phyloP scores from a whole-genome alignment of 2,113 vertebrate genomes.

The Labeo catla region DNA sequence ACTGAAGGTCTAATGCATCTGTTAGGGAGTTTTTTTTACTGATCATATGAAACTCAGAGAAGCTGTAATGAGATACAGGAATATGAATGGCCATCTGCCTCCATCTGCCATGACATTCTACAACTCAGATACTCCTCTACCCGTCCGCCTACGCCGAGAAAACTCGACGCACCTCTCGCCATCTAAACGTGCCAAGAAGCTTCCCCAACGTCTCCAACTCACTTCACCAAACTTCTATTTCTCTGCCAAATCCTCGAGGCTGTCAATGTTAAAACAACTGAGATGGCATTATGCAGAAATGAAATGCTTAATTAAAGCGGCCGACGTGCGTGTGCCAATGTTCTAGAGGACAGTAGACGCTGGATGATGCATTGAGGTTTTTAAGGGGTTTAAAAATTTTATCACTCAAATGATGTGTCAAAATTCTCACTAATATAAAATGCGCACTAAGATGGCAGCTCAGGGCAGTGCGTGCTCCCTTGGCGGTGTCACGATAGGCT shows the following conservation, averaged over 20 bases:
- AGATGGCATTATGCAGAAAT: conserved; percentile 26
- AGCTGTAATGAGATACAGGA: conserved; percentile 60
- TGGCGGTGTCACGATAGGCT: neutral
- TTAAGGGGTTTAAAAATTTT: neutral
- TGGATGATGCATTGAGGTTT: conserved; percentile 12
- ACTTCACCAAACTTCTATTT: conserved; percentile 18
- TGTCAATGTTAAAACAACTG: neutral
- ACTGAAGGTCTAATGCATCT: conserved; percentile 59
- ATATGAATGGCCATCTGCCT: conserved; percentile 65
- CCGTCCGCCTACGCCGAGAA: conserved; percentile 33
- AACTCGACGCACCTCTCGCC: conserved; percentile 32
- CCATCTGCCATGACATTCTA: conserved; percentile 51
- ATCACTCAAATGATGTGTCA: conserved; percentile 21
- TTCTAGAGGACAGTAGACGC: neutral
- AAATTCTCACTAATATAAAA: conserved; percentile 9
- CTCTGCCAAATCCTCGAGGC: neutral
- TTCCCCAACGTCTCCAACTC: conserved; percentile 26
- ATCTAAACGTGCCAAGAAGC: conserved; percentile 17
- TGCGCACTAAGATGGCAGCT: neutral
- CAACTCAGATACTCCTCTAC: conserved; percentile 42
- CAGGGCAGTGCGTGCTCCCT: neutral
- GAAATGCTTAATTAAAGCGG: conserved; percentile 25
- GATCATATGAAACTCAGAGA: conserved; percentile 58
- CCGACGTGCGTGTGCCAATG: neutral
- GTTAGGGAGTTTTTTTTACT: conserved; percentile 58